These are phyloP conservation scores for Oreochromis aureus DNA, from an alignment of 2,113 vertebrate genomes.

Conservation along the genomic window DNA sequence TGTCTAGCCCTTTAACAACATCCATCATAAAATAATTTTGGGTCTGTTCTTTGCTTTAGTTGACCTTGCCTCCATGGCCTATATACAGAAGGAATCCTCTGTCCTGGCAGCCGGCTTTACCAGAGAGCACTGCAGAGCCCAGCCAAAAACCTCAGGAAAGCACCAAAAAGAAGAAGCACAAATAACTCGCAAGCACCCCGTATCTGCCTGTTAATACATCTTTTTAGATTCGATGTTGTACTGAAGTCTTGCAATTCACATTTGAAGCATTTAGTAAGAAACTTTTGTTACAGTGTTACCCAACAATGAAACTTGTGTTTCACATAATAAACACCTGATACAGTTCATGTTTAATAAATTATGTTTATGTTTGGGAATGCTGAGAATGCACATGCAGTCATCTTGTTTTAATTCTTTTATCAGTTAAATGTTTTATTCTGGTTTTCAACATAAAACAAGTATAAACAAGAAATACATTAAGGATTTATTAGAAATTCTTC, in stretches of 20 bases:
- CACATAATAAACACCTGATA: conserved; percentile 26
- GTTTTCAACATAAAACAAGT: neutral
- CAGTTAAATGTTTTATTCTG: neutral
- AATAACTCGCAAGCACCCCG: conserved; percentile 61
- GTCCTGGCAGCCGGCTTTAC: conserved; percentile 84
- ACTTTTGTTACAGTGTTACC: conserved; percentile 11
- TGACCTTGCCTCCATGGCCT: conserved; percentile 94
- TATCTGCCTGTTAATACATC: neutral
- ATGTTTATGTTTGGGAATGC: neutral
- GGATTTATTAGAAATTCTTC: conserved; percentile 27
- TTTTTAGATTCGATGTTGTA: conserved; percentile 14
- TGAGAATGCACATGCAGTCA: neutral
- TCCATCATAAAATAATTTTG: neutral
- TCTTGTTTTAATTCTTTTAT: neutral
- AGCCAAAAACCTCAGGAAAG: conserved; percentile 83
- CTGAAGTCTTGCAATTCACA: neutral
- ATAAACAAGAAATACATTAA: neutral
- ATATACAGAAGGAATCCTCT: conserved; percentile 90
- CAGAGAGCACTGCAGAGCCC: conserved; percentile 73
- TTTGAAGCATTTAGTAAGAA: neutral
- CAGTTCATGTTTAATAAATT: neutral
- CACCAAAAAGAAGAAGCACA: conserved; percentile 91
- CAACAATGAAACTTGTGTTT: neutral
- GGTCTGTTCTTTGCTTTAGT: conserved; percentile 57
- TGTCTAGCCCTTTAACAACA: neutral